Evolutionary conservation across 2,888 invertebrate species (phyloP).

Genomic region (Cyaniris semiargus): DNA sequence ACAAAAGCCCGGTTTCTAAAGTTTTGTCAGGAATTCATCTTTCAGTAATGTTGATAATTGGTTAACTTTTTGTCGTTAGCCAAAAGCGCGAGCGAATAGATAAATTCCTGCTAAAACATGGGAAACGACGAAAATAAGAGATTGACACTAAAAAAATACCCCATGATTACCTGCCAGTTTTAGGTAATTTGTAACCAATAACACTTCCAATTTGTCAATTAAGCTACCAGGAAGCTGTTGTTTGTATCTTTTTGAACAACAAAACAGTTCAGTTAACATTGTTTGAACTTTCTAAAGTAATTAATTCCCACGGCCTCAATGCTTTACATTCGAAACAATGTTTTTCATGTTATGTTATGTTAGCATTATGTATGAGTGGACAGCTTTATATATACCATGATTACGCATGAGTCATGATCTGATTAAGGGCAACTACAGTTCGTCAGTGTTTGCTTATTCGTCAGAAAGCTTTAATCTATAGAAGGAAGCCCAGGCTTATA

Average conservation of each 20-base stretch:
- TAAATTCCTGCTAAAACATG: no score
- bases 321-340: neutral
- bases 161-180: neutral
- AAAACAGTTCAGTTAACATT: neutral
- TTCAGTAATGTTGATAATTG: no score
- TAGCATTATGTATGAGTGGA: neutral
- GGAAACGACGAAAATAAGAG: no score
- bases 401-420: neutral
- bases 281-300: constrained; percentile 10
- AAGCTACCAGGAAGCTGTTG: neutral
- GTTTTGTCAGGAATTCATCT: neutral
- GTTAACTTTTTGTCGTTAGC: no score
- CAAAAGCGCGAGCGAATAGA: no score
- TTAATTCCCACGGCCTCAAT: neutral
- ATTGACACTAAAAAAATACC: neutral
- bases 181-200: neutral
- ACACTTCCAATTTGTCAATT: neutral
- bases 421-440: neutral
- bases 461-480: neutral
- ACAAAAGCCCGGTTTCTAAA: neutral
- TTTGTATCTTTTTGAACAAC: neutral
- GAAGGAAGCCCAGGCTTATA: neutral
- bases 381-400: neutral
- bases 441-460: neutral
- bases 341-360: neutral